phyloP scores from a whole-genome alignment of 2,888 invertebrate species.

The Mythimna ferrago region DNA sequence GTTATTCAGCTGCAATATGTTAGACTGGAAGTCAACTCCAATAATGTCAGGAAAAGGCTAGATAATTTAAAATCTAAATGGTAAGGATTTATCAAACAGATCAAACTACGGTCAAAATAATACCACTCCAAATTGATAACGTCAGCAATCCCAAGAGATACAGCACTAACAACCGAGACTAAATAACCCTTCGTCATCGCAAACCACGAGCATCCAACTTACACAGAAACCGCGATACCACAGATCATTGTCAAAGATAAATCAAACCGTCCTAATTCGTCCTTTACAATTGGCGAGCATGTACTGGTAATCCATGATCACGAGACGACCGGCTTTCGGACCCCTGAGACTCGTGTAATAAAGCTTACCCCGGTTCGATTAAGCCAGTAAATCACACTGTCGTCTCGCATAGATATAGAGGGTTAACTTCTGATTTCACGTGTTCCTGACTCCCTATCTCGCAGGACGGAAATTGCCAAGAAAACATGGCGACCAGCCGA shows the following conservation, averaged over 20 bases:
- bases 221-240: slow-evolving; percentile 35
- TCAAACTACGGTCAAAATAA: background rate
- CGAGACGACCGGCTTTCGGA: slow-evolving; percentile 69
- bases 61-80: background rate
- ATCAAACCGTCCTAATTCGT: slow-evolving; percentile 71
- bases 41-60: no score
- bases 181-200: slow-evolving; percentile 51
- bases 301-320: slow-evolving; percentile 67
- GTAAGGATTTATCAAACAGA: background rate
- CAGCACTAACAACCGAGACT: slow-evolving; percentile 29
- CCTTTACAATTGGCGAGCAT: slow-evolving; percentile 70
- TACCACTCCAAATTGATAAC: slow-evolving; percentile 7
- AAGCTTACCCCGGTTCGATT: slow-evolving; percentile 81
- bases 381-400: slow-evolving; percentile 85
- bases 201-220: slow-evolving; percentile 23
- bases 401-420: slow-evolving; percentile 82
- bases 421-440: slow-evolving; percentile 87
- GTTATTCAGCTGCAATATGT: no score
- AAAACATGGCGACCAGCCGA: slow-evolving; percentile 78
- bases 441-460: slow-evolving; percentile 81
- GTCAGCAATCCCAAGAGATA: slow-evolving; percentile 10
- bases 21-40: no score
- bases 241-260: slow-evolving; percentile 63
- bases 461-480: slow-evolving; percentile 84
- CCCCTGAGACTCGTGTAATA: slow-evolving; percentile 76